Base-by-base conservation (phyloP, 2,797 vertebrate species). In the Tapirus indicus region DNA sequence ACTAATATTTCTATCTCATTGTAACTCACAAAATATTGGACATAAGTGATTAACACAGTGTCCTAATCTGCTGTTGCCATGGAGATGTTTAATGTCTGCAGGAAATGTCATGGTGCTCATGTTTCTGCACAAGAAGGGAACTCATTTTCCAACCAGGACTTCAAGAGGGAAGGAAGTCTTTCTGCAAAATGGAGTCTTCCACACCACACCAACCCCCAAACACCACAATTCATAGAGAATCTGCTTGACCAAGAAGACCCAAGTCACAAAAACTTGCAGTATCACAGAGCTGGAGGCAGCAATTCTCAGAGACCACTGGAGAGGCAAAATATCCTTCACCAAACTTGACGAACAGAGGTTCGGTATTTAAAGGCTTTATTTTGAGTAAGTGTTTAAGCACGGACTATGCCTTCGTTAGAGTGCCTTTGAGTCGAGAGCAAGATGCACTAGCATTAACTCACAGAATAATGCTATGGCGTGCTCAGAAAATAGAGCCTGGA, bases 21-120 rank as follows among this genome's bases (percentile, higher is more conserved):
- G 23, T 72, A 91, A 91, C 38, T 56, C 75, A 47, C 18, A 95
- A 92, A 92, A 68, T 92, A 75, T 35, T 60, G 41, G 60, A 23
- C 49, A 62, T 72, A 32, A 47, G 23, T 90, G n/a, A 95, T 84
- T 83, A 93, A 89, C 14, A n/a, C 14, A 38, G 27, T 7, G 32
- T 69, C 32, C 23, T 44, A 62, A 95, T 85, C n/a, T 54, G 23
- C 32, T 44, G 52, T 84, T 94, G 35, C 84, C 60, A 80, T 66
- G 71, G 66, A 75, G n/a, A 84, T 94, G 29, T 54, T 87, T 74
- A 95, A 85, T 93, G 91, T 75, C 94, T 95, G 21, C 8, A 44
- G 41, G 38, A 86, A 97, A 91, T 77, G 47, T 17, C 78, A 60
- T 13, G 5, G 38, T 62, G 9, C 14, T 84, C 5, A 18, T 69